These are phyloP conservation scores for Brachyrhaphis roseni DNA, from an alignment of 2,797 vertebrate genomes.

Conservation along the genomic window DNA sequence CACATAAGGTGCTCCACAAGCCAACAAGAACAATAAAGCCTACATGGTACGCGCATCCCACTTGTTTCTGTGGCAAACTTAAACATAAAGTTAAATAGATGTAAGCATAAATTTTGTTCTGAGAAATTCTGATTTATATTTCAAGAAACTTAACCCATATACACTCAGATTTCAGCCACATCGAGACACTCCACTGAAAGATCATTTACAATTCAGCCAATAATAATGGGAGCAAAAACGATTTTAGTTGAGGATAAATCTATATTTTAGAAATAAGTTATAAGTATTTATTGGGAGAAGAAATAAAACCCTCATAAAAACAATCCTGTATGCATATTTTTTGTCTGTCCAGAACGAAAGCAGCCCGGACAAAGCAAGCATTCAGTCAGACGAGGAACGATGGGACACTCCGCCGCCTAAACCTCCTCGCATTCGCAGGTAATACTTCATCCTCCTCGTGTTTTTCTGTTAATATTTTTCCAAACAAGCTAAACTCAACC, in stretches of 20 bases:
- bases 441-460: conserved; percentile 19
- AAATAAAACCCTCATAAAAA: background rate
- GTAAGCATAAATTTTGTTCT: no score
- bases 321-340: background rate
- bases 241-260: background rate
- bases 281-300: background rate
- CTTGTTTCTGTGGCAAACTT: background rate
- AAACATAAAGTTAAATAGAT: no score
- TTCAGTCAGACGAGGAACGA: conserved; percentile 84
- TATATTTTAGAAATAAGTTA: background rate
- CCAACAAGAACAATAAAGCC: conserved; percentile 59
- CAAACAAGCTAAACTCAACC: background rate
- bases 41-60: conserved; percentile 53
- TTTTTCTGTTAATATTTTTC: background rate
- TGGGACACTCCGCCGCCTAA: conserved; percentile 96
- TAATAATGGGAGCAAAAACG: no score
- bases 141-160: no score
- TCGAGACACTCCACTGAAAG: no score
- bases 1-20: conserved; percentile 58
- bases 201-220: no score
- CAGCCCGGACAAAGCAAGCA: conserved; percentile 84
- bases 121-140: no score
- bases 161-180: no score
- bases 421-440: conserved; percentile 94
- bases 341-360: conserved; percentile 84